These are phyloP conservation scores for Liopterus haemorrhoidalis DNA, from an alignment of 2,888 invertebrate species.

Conservation along the genomic window DNA sequence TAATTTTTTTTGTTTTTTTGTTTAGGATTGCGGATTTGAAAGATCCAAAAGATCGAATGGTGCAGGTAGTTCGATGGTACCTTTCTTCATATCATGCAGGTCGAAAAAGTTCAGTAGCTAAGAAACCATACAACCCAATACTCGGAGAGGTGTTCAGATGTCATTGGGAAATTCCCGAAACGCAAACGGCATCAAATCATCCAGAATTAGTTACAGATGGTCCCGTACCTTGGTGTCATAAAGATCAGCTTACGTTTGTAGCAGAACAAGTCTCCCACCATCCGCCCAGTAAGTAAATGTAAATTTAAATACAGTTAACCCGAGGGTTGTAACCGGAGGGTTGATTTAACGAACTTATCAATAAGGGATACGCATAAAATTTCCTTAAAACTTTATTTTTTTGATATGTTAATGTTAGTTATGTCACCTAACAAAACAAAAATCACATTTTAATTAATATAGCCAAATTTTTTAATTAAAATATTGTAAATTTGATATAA, in stretches of 20 bases:
- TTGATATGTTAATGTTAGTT: no score
- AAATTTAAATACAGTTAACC: no score
- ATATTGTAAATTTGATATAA: no score
- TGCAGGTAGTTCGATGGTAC: conserved; percentile 95
- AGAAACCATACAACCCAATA: conserved; percentile 98
- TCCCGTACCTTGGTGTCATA: conserved; percentile 85
- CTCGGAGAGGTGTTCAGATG: conserved; percentile 94
- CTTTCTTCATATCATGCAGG: conserved; percentile 98
- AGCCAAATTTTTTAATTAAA: no score
- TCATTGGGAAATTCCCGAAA: conserved; percentile 65
- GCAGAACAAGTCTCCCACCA: conserved; percentile 99
- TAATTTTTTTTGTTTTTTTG: conserved; percentile 19
- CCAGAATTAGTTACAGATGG: conserved; percentile 60
- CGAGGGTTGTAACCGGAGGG: no score
- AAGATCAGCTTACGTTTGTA: conserved; percentile 85
- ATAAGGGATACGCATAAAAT: no score
- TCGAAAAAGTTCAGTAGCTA: conserved; percentile 92
- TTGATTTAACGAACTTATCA: no score
- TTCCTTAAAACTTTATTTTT: no score
- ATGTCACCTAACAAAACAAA: no score
- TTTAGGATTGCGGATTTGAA: conserved; percentile 81
- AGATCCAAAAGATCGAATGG: conserved; percentile 82
- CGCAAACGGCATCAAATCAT: conserved; percentile 21
- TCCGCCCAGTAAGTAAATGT: conserved; percentile 87
- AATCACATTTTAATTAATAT: no score